phyloP scores from a whole-genome alignment of 2,113 vertebrate genomes.

The Gallinago jamesoni region DNA sequence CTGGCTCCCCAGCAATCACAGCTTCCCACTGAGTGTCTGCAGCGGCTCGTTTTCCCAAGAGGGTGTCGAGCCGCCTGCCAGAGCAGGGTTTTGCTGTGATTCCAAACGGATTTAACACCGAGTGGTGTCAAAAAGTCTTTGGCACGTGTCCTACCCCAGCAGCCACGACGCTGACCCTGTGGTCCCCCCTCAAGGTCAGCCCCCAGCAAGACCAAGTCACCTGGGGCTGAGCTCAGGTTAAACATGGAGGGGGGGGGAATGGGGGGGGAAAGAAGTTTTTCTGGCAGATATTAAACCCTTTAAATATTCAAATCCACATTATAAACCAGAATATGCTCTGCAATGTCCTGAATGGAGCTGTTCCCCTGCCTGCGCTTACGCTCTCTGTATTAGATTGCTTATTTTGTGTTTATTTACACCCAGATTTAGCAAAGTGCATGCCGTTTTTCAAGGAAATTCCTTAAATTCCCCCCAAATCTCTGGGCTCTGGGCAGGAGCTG shows the following conservation, averaged over 20 bases:
- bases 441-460: background rate
- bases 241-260: too few species aligned
- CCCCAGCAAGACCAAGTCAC: background rate
- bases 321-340: background rate
- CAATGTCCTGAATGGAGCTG: rapidly evolving
- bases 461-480: background rate
- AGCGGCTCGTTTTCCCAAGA: rapidly evolving
- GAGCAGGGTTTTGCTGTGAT: background rate
- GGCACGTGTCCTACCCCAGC: rapidly evolving
- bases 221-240: background rate
- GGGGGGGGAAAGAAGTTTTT: rapidly evolving
- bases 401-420: background rate
- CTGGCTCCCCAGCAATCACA: background rate
- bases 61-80: background rate
- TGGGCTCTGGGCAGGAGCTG: background rate
- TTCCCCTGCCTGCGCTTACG: background rate
- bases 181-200: background rate
- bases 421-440: background rate
- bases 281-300: background rate
- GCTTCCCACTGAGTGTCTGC: background rate
- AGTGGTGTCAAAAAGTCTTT: background rate
- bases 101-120: background rate
- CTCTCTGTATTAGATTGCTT: background rate
- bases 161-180: rapidly evolving
- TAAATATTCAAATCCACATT: background rate